phyloP scores from a whole-genome alignment of 2,888 invertebrate genomes.

The Eumerus sabulonum region DNA sequence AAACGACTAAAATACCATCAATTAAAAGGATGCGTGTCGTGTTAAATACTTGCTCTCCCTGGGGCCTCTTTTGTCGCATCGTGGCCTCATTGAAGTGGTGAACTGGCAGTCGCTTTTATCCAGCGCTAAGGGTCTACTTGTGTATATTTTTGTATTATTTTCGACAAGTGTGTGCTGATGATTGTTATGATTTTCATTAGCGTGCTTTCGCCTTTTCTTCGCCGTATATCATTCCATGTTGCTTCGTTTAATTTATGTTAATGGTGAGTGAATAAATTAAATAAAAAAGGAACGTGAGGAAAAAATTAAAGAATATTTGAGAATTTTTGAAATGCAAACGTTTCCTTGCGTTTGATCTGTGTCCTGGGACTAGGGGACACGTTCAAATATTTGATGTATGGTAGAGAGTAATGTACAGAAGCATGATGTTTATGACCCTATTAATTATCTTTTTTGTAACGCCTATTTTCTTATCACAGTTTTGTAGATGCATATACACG shows the following conservation, averaged over 20 bases:
- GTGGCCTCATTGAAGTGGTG: constrained; percentile 1
- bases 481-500: too few species aligned
- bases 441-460: too few species aligned
- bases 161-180: constrained; percentile 49
- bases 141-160: constrained; percentile 42
- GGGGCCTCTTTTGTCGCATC: constrained; percentile 41
- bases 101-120: neutral
- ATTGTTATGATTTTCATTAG: neutral
- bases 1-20: constrained; percentile 69
- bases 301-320: constrained; percentile 55
- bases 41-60: constrained; percentile 64
- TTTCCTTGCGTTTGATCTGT: constrained; percentile 51
- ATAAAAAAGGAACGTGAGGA: constrained; percentile 26
- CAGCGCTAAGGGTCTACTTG: neutral
- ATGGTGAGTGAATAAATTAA: constrained; percentile 63
- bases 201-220: neutral
- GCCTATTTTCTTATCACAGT: too few species aligned
- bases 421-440: too few species aligned
- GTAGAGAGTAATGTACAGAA: too few species aligned
- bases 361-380: constrained; percentile 45
- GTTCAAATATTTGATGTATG: too few species aligned
- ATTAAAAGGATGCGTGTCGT: constrained; percentile 66
- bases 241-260: constrained; percentile 55
- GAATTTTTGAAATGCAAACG: constrained; percentile 52
- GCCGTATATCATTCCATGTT: constrained; percentile 18